These are phyloP conservation scores for Balaeniceps rex DNA, from an alignment of 2,113 vertebrate genomes.

Conservation along the genomic window DNA sequence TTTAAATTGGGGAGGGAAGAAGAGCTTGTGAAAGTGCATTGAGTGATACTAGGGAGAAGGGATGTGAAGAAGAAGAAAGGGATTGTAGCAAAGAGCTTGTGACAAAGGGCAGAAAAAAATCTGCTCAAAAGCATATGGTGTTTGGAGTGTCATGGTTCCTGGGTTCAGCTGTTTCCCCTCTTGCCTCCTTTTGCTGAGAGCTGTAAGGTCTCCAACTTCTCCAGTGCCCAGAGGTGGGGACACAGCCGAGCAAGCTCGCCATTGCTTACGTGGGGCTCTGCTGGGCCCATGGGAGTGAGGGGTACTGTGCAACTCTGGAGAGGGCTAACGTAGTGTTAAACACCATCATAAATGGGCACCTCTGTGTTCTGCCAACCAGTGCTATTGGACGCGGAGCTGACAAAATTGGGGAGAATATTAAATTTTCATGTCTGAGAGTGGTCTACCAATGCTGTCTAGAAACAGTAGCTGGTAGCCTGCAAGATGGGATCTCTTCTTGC, in stretches of 20 bases:
- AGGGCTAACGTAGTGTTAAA: neutral
- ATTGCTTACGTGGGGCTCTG: accelerated
- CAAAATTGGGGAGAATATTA: neutral
- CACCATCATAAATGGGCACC: neutral
- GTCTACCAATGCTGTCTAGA: neutral
- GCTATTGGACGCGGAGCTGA: neutral
- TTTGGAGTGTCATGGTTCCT: neutral
- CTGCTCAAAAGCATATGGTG: neutral
- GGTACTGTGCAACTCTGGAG: accelerated
- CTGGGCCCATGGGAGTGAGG: neutral
- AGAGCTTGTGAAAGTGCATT: neutral
- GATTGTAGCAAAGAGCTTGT: neutral
- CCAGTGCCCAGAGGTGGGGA: neutral
- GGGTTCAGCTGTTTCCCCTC: neutral
- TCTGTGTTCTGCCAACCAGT: neutral
- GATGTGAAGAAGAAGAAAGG: neutral
- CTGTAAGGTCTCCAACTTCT: neutral
- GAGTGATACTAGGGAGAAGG: neutral
- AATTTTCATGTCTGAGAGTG: neutral
- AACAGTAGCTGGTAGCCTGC: neutral
- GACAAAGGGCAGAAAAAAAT: neutral
- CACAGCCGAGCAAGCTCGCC: neutral
- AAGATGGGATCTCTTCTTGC: neutral
- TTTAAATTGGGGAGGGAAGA: neutral
- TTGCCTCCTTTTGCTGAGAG: neutral